Conservation (phyloP, 2,113 vertebrate genomes). For the Hiodon tergisus region DNA sequence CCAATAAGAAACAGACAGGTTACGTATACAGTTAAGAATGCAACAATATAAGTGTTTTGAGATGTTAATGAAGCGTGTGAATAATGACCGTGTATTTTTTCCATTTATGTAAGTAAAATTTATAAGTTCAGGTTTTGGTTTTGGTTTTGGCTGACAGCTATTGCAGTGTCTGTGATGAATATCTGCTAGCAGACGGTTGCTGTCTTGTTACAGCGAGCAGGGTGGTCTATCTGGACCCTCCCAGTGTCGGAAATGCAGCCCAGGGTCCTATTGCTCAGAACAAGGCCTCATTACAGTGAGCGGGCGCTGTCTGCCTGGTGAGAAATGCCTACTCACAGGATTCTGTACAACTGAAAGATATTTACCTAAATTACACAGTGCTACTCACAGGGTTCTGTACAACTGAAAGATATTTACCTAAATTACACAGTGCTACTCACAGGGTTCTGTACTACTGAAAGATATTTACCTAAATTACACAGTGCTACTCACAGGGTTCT, state of each 20-base stretch:
- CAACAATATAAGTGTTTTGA: too few relatives aligned
- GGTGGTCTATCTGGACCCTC: constrained; percentile 44
- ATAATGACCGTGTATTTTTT: too few relatives aligned
- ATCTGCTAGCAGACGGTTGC: not conserved
- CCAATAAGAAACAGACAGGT: not conserved
- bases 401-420: too few relatives aligned
- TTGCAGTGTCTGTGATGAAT: not conserved
- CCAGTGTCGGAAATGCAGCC: constrained; percentile 61
- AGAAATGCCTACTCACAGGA: not conserved
- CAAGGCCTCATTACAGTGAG: constrained; percentile 54
- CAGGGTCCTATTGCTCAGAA: constrained; percentile 71
- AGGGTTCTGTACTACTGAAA: too few relatives aligned
- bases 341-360: not conserved
- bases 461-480: too few relatives aligned
- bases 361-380: too few relatives aligned
- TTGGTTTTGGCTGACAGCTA: not conserved
- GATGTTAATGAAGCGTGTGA: too few relatives aligned
- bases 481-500: too few relatives aligned
- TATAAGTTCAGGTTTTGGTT: too few relatives aligned
- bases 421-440: too few relatives aligned
- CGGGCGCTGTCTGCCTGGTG: constrained; percentile 63
- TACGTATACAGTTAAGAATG: not conserved
- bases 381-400: too few relatives aligned
- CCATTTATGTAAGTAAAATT: too few relatives aligned
- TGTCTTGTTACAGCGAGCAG: constrained; percentile 50